These are phyloP conservation scores for Acinonyx jubatus DNA, from an alignment of 2,113 vertebrate species.

Conservation along the genomic window DNA sequence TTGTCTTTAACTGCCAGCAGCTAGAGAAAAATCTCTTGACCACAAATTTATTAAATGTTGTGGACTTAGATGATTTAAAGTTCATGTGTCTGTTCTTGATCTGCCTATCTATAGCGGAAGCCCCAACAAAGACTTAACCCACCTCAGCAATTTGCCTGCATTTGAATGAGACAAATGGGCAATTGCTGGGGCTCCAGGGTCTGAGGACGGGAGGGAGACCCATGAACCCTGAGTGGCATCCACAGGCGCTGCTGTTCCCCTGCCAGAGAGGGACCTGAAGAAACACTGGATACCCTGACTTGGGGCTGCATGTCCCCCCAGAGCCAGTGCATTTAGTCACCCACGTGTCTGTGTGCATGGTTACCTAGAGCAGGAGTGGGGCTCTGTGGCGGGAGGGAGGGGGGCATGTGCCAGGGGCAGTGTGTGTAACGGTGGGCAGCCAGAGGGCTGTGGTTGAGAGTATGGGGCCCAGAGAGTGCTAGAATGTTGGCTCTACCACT, in stretches of 20 bases:
- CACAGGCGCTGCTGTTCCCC: neutral
- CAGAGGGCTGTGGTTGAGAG: neutral
- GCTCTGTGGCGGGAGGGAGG: fast-evolving
- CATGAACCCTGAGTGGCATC: neutral
- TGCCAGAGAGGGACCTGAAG: neutral
- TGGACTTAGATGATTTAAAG: conserved; percentile 38
- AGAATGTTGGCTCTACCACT: neutral
- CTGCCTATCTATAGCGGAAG: conserved; percentile 5
- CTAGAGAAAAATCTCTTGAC: conserved; percentile 24
- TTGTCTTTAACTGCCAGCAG: conserved; percentile 53
- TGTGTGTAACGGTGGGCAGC: neutral
- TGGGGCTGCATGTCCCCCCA: fast-evolving
- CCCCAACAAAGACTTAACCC: conserved; percentile 30
- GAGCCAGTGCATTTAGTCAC: fast-evolving
- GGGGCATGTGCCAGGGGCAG: neutral
- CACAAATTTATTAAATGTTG: conserved; percentile 58
- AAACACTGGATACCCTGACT: fast-evolving
- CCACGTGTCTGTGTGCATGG: neutral
- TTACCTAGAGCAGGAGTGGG: neutral
- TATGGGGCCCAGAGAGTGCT: neutral
- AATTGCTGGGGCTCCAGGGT: neutral
- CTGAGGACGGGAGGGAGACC: neutral
- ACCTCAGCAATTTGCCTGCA: conserved; percentile 43
- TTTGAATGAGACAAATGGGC: conserved; percentile 52
- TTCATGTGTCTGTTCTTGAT: conserved; percentile 34